Base-by-base conservation (phyloP, 2,113 vertebrate species). In the Epinephelus fuscoguttatus region DNA sequence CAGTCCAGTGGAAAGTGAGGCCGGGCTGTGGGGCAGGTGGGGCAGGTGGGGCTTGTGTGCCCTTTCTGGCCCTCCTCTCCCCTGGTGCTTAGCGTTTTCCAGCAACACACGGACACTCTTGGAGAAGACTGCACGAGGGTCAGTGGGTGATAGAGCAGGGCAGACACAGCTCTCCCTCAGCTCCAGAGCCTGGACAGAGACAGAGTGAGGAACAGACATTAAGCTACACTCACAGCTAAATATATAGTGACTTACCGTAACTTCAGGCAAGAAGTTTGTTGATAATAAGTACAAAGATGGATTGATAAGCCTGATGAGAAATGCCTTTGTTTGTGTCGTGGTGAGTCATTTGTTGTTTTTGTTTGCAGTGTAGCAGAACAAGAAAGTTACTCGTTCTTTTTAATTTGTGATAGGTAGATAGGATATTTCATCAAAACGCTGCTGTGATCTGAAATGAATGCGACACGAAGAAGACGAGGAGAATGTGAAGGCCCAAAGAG, bases 161-260 rank as follows among this genome's bases (percentile, higher is more conserved):
- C 98, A 99, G 60, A 95, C 90, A 80, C 98, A 99, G 61, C 60
- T 91, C 67, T 96, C 96, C 85, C 98, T 96, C 89, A 99, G 89
- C 94, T 97, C 95, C 91, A 99, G 93, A 87, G 97, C 98, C 98
- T 99, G 90, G 75, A 95, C 90, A 80, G 66, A 94, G 53, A 79
- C 3, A 10, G 17, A 55, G 45, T 4, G 18, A 47, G 57, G 21
- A 55, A 50, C 4, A 83, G 4, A 80, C 12, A 42, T 42, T n/a
- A 42, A 40, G 8, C 3, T 13, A 37, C 2, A 17, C 62, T 47
- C 30, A n/a, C 1, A 50, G 19, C 9, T 11, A 52, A 17, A 53
- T 27, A 19, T 27, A 4, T 21, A 40, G 27, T 14, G 33, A 70
- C 4, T 18, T 4, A 60, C 45, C 21, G 27, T 1, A 21, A 70